These are phyloP conservation scores for Spilogale gracilis DNA, from an alignment of 2,113 vertebrate species.

Conservation along the genomic window DNA sequence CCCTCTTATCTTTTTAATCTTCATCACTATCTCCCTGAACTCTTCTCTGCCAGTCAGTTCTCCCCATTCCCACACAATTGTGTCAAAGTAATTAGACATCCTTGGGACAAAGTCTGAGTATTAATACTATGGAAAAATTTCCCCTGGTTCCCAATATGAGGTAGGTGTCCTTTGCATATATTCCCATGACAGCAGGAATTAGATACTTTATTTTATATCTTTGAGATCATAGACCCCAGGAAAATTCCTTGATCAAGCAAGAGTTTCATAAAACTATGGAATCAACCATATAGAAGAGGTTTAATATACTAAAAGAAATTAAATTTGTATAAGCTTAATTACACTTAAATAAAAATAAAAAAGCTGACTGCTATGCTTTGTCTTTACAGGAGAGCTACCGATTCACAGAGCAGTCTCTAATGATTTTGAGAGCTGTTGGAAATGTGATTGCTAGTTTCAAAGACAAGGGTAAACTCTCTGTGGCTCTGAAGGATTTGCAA, in stretches of 20 bases:
- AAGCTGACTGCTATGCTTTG: neutral
- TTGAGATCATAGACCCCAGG: neutral
- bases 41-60: neutral
- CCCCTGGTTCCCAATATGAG: fast-evolving
- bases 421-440: constrained; percentile 91
- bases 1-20: neutral
- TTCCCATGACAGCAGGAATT: no score
- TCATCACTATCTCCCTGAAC: neutral
- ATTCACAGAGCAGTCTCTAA: constrained; percentile 89
- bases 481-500: constrained; percentile 86
- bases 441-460: constrained; percentile 90
- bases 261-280: neutral
- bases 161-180: neutral
- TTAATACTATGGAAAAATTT: neutral
- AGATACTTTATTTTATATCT: neutral
- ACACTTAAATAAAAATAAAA: neutral
- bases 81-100: neutral
- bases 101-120: neutral
- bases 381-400: constrained; percentile 91
- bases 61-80: neutral
- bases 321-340: neutral
- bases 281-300: neutral
- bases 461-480: constrained; percentile 82
- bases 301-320: neutral
- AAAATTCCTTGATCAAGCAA: neutral